These are phyloP conservation scores for Pantherophis guttatus DNA, from an alignment of 2,113 vertebrate species.

Conservation along the genomic window DNA sequence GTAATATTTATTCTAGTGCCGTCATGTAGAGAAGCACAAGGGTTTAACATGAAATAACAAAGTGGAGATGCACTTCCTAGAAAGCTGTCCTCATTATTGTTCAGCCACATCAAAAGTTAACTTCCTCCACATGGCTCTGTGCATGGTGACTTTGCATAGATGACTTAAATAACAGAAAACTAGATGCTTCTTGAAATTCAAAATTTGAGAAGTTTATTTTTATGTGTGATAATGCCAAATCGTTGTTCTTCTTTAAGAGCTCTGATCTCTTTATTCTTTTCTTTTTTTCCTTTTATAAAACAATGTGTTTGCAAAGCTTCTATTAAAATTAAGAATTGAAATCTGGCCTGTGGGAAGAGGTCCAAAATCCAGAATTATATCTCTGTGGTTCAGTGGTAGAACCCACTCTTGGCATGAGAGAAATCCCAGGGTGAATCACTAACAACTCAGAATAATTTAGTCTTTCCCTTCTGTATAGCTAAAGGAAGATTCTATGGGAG, in stretches of 20 bases:
- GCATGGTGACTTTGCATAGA: neutral
- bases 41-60: neutral
- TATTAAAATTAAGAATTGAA: neutral
- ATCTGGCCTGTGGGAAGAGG: neutral
- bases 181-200: neutral
- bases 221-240: neutral
- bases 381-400: neutral
- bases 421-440: neutral
- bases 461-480: neutral
- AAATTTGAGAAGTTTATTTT: neutral
- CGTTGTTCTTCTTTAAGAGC: neutral
- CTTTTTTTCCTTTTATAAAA: neutral
- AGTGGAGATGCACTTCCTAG: neutral
- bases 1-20: neutral
- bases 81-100: neutral
- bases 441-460: neutral
- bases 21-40: neutral
- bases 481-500: neutral
- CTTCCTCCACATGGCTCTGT: neutral
- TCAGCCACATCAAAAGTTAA: neutral
- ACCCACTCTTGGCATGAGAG: neutral
- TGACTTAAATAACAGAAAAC: neutral
- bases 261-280: neutral
- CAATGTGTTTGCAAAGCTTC: neutral
- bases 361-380: neutral